Evolutionary conservation across 2,888 invertebrate genomes (phyloP).

Genomic region (Ophion slaviceki): DNA sequence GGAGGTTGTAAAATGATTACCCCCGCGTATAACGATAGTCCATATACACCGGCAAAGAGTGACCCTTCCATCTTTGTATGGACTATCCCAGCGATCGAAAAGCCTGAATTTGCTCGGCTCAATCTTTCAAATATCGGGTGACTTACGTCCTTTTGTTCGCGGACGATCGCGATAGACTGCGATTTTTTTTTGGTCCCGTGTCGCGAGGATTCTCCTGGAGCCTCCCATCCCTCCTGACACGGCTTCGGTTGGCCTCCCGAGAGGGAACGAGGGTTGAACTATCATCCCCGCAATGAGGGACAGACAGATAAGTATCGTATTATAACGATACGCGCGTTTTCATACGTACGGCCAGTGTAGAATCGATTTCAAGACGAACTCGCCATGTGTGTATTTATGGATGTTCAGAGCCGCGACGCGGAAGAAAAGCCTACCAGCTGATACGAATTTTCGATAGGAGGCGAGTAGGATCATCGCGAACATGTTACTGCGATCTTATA

Average conservation of each 20-base stretch:
- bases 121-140: not conserved
- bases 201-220: constrained; percentile 32
- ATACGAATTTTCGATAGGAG: constrained; percentile 72
- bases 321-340: constrained; percentile 55
- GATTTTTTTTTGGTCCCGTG: not conserved
- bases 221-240: not conserved
- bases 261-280: constrained; percentile 60
- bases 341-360: constrained; percentile 21
- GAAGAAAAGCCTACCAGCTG: constrained; percentile 39
- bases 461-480: constrained; percentile 36
- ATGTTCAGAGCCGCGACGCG: not conserved
- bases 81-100: constrained; percentile 1
- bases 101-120: constrained; percentile 7
- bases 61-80: constrained; percentile 21
- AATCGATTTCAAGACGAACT: constrained; percentile 63
- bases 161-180: not conserved
- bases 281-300: constrained; percentile 37
- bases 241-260: constrained; percentile 34
- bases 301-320: constrained; percentile 65
- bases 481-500: constrained; percentile 56
- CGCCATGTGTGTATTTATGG: not conserved
- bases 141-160: constrained; percentile 22
- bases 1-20: constrained; percentile 77
- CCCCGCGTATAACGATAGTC: constrained; percentile 50
- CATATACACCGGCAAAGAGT: constrained; percentile 6